These are phyloP conservation scores for Zophobas morio DNA, from an alignment of 1,140 invertebrate species.

Conservation along the genomic window DNA sequence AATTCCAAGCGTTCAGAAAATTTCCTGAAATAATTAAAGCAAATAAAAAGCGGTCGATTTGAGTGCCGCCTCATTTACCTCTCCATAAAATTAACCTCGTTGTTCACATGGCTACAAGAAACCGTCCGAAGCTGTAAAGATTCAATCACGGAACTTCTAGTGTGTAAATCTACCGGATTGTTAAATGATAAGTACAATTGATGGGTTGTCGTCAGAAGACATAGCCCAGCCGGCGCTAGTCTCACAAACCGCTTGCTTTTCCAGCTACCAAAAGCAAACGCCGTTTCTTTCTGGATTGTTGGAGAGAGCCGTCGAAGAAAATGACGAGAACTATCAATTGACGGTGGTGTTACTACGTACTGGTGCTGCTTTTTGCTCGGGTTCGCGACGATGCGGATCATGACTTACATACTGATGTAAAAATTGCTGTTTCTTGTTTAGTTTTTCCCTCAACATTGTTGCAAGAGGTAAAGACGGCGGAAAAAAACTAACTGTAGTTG, in stretches of 20 bases:
- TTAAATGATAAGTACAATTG: slow-evolving; percentile 27
- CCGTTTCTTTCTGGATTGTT: slow-evolving; percentile 13
- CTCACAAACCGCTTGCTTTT: slow-evolving; percentile 2
- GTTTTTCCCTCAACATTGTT: slow-evolving; percentile 17
- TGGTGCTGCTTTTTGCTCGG: slow-evolving; percentile 37
- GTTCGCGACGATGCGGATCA: slow-evolving; percentile 34
- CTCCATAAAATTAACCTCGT: slow-evolving; percentile 38
- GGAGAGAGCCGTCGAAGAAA: slow-evolving; percentile 14
- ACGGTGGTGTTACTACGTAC: slow-evolving; percentile 21
- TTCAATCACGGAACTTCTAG: slow-evolving; percentile 39
- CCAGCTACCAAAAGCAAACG: slow-evolving; percentile 14
- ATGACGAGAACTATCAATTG: slow-evolving; percentile 24
- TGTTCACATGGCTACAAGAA: slow-evolving; percentile 22
- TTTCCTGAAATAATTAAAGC: background rate
- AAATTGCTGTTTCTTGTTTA: slow-evolving; percentile 27
- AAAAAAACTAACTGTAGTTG: too few relatives aligned
- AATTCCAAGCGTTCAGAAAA: slow-evolving; percentile 6
- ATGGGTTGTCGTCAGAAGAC: slow-evolving; percentile 34
- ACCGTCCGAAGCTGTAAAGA: slow-evolving; percentile 29
- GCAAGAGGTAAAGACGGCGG: background rate
- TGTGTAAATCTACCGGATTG: slow-evolving; percentile 24
- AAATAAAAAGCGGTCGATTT: slow-evolving; percentile 2
- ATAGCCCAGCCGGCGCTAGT: slow-evolving; percentile 36
- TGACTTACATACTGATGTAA: slow-evolving; percentile 36
- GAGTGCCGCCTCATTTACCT: slow-evolving; percentile 14